phyloP scores from a whole-genome alignment of 2,797 vertebrate species.

The Melanotaenia trifasciata region DNA sequence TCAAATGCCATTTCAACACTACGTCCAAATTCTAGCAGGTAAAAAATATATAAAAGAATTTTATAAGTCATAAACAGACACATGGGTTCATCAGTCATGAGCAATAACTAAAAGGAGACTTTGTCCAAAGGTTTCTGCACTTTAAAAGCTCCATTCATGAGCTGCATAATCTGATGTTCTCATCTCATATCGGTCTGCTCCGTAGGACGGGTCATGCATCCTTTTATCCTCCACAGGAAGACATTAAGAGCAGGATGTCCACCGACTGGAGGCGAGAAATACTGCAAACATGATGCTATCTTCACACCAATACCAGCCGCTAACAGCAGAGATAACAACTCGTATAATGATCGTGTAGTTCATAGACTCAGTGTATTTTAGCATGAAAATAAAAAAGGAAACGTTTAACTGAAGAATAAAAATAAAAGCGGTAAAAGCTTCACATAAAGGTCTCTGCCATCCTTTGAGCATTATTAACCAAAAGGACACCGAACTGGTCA shows the following conservation, averaged over 20 bases:
- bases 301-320: slow-evolving; percentile 31
- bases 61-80: not conserved
- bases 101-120: slow-evolving; percentile 1
- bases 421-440: too few relatives aligned
- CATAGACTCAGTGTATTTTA: not conserved
- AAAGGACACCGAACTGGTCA: too few relatives aligned
- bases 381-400: not conserved
- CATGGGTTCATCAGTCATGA: not conserved
- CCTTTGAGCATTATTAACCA: too few relatives aligned
- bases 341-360: slow-evolving; percentile 9
- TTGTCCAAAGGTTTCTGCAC: slow-evolving; percentile 8
- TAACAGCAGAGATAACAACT: slow-evolving; percentile 11
- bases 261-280: slow-evolving; percentile 24
- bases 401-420: too few relatives aligned
- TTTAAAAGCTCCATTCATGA: slow-evolving; percentile 25
- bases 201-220: slow-evolving; percentile 23
- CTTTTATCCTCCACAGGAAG: slow-evolving; percentile 68
- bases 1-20: slow-evolving; percentile 17
- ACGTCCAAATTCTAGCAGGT: not conserved
- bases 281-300: slow-evolving; percentile 58
- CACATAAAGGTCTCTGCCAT: too few relatives aligned
- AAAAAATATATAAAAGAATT: slow-evolving; percentile 22
- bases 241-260: slow-evolving; percentile 75
- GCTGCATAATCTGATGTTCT: slow-evolving; percentile 51
- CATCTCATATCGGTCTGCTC: slow-evolving; percentile 45